Base-by-base conservation (phyloP, 1,140 invertebrate species). In the Fopius arisanus region DNA sequence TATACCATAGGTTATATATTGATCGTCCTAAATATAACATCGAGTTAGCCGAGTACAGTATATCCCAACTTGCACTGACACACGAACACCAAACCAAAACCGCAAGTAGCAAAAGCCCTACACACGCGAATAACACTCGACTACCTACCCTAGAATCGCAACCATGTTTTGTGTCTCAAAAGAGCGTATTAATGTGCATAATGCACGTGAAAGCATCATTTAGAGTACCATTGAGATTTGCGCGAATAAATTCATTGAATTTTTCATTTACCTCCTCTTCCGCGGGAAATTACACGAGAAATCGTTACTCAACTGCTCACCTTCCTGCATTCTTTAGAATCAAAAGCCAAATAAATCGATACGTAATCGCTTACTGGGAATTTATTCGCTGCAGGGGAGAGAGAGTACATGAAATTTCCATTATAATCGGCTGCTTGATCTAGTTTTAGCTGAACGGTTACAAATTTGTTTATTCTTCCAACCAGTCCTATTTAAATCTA, bases 1-100 rank as follows among this genome's bases (percentile, higher is more conserved):
- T 79, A 78, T 78, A 78, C 28, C 54, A 28, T 29, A 62, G 54
- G 28, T 28, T 76, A 79, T 81, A 82, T 80, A 84, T 84, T 78
- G 82, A 84, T 84, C 82, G 82, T 78, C 82, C 82, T 83, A 82
- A 83, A 83, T 83, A 81, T 83, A 80, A 81, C 79, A 69, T 48
- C 43, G 43, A 48, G 43, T 48, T 48, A 48, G 43, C 43, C 3
- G 43, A 48, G 43, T 14, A 48, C 43, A 48, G n/a, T 48, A 16
- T 19, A 48, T 7, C 14, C 43, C 43, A 48, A 48, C 43, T 16
- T 19, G 16, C 14, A 48, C 43, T 19, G 43, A 48, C 43, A 48
- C 43, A 48, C 43, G 16, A 12, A 48, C 7, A 7, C n/a, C n/a
- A 48, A 48, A 48, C n/a, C 43, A 3, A 48, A 48, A 48, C 43